Percentiles rank a stretch among this genome's conserved stretches.
Evolutionary conservation across 2,797 vertebrate genomes (phyloP).

Genomic region (Dryobates pubescens): DNA sequence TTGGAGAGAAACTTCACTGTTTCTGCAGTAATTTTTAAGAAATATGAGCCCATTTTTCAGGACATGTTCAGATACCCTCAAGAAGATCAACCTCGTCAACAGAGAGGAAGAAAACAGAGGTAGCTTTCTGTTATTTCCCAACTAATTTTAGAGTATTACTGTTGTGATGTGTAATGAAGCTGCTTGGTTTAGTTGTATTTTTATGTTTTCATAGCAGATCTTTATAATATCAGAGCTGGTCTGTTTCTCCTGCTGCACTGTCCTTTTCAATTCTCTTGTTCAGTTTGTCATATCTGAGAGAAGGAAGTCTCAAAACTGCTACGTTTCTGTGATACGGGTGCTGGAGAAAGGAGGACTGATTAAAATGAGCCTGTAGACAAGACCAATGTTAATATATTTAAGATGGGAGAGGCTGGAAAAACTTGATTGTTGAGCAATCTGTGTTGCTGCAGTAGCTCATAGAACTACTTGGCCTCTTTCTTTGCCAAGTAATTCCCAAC

Average conservation of each 20-base stretch:
- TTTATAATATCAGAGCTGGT: background rate
- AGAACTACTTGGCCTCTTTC: background rate
- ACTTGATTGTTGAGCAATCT: background rate
- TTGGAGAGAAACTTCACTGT: conserved; percentile 95
- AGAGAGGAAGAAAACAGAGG: conserved; percentile 94
- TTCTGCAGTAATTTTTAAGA: conserved; percentile 94
- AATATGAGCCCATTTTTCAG: conserved; percentile 94
- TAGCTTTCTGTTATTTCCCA: conserved; percentile 36
- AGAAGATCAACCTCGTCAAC: conserved; percentile 88
- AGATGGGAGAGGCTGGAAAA: background rate
- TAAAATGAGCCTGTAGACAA: background rate
- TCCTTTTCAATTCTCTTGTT: background rate
- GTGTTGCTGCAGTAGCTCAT: background rate
- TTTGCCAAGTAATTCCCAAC: background rate
- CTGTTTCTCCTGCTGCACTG: background rate
- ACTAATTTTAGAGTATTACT: background rate
- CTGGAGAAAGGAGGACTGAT: background rate
- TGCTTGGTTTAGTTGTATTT: background rate
- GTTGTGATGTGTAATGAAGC: background rate
- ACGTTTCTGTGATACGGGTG: background rate
- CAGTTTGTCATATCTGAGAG: background rate
- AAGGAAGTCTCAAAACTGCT: background rate
- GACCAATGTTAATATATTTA: background rate
- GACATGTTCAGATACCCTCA: conserved; percentile 89
- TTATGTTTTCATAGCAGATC: background rate